Conservation (phyloP, 2,797 vertebrate genomes). For the Apogon talboti region DNA sequence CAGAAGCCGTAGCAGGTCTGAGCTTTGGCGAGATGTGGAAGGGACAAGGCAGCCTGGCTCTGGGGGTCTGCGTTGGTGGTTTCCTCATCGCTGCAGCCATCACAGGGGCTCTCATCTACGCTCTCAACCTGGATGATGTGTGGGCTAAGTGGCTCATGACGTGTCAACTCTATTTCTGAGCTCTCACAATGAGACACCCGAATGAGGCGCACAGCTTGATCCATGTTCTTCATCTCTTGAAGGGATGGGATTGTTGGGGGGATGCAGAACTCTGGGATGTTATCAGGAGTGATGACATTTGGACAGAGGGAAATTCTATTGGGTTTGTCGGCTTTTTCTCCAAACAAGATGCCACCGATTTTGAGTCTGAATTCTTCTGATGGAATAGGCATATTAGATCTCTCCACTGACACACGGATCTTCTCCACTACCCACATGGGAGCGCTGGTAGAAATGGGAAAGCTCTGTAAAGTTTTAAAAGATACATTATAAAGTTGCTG, state of each 20-base stretch:
- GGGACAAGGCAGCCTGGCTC: slow-evolving; percentile 87
- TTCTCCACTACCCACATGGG: slow-evolving; percentile 86
- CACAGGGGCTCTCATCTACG: slow-evolving; percentile 83
- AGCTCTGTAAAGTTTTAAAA: slow-evolving; percentile 55
- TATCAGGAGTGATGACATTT: slow-evolving; percentile 94
- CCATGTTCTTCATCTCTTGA: slow-evolving; percentile 69
- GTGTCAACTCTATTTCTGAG: slow-evolving; percentile 57
- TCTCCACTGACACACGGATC: slow-evolving; percentile 83
- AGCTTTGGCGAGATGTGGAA: slow-evolving; percentile 84
- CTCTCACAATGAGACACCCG: slow-evolving; percentile 59
- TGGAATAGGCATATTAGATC: slow-evolving; percentile 77
- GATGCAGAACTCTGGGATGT: slow-evolving; percentile 95
- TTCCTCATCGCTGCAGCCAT: slow-evolving; percentile 84
- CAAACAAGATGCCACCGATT: slow-evolving; percentile 82
- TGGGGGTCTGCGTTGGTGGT: slow-evolving; percentile 89
- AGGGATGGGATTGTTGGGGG: slow-evolving; percentile 85
- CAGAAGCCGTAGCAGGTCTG: slow-evolving; percentile 95
- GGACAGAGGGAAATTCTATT: slow-evolving; percentile 82
- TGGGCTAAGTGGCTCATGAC: slow-evolving; percentile 58
- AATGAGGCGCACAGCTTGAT: slow-evolving; percentile 54
- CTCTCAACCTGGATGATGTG: slow-evolving; percentile 92
- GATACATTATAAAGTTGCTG: slow-evolving; percentile 5
- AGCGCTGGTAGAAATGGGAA: slow-evolving; percentile 33
- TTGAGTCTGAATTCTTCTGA: slow-evolving; percentile 79
- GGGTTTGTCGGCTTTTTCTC: slow-evolving; percentile 78